phyloP scores from a whole-genome alignment of 2,113 vertebrate species.

The Hemiscyllium ocellatum region DNA sequence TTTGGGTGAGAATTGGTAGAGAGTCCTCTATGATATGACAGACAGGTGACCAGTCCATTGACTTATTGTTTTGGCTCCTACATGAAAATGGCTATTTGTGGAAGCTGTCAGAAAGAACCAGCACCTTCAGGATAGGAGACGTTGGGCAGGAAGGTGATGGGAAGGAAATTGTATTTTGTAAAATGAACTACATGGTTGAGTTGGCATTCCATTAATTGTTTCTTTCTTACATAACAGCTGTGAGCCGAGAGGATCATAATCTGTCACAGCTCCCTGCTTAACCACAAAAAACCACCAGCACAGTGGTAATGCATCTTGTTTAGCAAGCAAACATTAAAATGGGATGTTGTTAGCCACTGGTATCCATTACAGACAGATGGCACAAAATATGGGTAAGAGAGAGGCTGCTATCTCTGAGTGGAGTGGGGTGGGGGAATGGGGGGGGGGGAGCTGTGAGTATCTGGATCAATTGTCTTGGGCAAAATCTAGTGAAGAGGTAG shows the following conservation, averaged over 20 bases:
- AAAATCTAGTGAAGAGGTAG: not conserved
- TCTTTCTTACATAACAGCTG: not conserved
- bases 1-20: not conserved
- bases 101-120: not conserved
- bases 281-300: not conserved
- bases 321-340: not conserved
- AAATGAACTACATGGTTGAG: not conserved
- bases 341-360: not conserved
- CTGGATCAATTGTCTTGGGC: not conserved
- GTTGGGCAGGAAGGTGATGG: not conserved
- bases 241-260: not conserved
- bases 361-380: conserved; percentile 13
- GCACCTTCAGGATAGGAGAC: not conserved
- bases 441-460: not conserved
- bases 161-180: not conserved
- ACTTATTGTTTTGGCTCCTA: not conserved
- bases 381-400: not conserved
- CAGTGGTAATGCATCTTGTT: not conserved
- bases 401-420: not conserved
- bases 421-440: no score
- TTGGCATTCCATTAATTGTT: not conserved
- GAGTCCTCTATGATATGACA: not conserved
- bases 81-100: no score
- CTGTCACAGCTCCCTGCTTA: not conserved
- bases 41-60: not conserved